Evolutionary conservation across 2,888 invertebrate species (phyloP).

Genomic region (Cryptocheilus praepositus): DNA sequence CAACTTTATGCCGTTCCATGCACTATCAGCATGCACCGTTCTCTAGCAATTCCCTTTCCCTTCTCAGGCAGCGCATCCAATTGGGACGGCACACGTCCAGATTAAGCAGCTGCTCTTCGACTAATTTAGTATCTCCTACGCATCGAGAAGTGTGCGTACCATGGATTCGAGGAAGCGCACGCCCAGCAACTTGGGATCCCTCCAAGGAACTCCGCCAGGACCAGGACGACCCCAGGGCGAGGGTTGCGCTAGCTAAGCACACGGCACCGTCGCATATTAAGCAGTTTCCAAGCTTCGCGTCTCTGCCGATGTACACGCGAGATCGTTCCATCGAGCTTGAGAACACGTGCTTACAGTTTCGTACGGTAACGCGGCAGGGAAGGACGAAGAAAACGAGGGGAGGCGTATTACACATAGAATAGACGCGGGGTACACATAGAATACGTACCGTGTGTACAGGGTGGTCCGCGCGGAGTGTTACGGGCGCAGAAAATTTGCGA

Average conservation of each 20-base stretch:
- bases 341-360: slow-evolving; percentile 22
- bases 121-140: slow-evolving; percentile 23
- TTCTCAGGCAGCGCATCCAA: background rate
- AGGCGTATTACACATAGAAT: no score
- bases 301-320: slow-evolving; percentile 8
- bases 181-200: slow-evolving; percentile 84
- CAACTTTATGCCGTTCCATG: no score
- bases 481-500: no score
- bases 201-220: slow-evolving; percentile 85
- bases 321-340: slow-evolving; percentile 17
- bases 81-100: no score
- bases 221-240: slow-evolving; percentile 82
- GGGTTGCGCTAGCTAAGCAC: slow-evolving; percentile 73
- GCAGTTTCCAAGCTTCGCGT: slow-evolving; percentile 66
- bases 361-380: no score
- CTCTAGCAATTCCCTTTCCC: slow-evolving; percentile 2
- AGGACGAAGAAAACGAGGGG: no score
- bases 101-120: slow-evolving; percentile 1
- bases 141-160: slow-evolving; percentile 76
- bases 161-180: slow-evolving; percentile 86
- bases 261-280: slow-evolving; percentile 61
- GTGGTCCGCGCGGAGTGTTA: no score
- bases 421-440: no score
- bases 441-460: no score
- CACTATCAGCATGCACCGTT: no score